phyloP scores from a whole-genome alignment of 1,140 invertebrate species.

The Calycopis cecrops region DNA sequence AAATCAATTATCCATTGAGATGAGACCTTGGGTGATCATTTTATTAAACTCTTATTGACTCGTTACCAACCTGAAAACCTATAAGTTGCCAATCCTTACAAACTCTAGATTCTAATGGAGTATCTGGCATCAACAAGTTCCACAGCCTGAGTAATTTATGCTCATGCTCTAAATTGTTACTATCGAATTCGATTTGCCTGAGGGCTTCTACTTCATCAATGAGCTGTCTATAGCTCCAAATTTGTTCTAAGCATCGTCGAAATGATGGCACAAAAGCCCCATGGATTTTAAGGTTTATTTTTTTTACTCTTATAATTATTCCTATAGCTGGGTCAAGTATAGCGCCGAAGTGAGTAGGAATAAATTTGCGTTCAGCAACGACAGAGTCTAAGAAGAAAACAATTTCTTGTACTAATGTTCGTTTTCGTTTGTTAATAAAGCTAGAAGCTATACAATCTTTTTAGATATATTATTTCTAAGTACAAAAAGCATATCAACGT shows the following conservation, averaged over 20 bases:
- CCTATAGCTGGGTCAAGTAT: slow-evolving; percentile 57
- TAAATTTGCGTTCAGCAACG: slow-evolving; percentile 74
- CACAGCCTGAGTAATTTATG: slow-evolving; percentile 87
- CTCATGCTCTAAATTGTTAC: slow-evolving; percentile 87
- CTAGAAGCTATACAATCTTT: too few species aligned
- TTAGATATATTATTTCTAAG: too few species aligned
- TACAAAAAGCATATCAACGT: too few species aligned
- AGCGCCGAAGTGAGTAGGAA: slow-evolving; percentile 58
- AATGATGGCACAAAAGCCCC: slow-evolving; percentile 85
- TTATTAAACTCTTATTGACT: too few species aligned
- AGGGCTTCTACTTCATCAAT: slow-evolving; percentile 85
- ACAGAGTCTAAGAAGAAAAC: slow-evolving; percentile 80
- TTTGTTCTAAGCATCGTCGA: slow-evolving; percentile 86
- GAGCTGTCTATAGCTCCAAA: slow-evolving; percentile 92
- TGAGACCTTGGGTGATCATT: too few species aligned
- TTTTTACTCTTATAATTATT: slow-evolving; percentile 83
- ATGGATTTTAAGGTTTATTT: slow-evolving; percentile 88
- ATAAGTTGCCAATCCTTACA: slow-evolving; percentile 97
- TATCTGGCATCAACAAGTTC: slow-evolving; percentile 86
- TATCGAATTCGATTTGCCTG: slow-evolving; percentile 83
- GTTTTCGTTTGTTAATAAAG: too few species aligned
- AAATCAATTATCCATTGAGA: too few species aligned
- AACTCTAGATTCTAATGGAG: slow-evolving; percentile 80
- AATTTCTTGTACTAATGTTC: slow-evolving; percentile 81
- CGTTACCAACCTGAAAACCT: slow-evolving; percentile 85